Percentiles rank a stretch among this genome's conserved stretches.
Evolutionary conservation across 2,888 invertebrate species (phyloP).

Genomic region (Cryptus viduatorius): DNA sequence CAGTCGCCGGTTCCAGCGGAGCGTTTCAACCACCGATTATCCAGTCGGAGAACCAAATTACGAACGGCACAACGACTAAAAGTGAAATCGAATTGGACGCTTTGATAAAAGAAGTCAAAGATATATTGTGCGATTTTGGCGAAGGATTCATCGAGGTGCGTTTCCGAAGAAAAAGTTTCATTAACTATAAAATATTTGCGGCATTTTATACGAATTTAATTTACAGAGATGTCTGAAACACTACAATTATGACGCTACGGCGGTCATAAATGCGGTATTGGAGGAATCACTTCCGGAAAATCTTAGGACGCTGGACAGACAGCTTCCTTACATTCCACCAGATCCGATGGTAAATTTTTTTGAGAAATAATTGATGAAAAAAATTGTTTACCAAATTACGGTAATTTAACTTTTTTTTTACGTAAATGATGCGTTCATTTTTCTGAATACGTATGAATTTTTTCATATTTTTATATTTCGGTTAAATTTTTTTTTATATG

Average conservation of each 20-base stretch:
- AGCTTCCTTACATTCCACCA: slow-evolving; percentile 88
- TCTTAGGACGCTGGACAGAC: slow-evolving; percentile 85
- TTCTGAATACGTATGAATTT: no score
- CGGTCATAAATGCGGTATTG: slow-evolving; percentile 93
- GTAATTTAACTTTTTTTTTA: no score
- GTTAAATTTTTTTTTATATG: no score
- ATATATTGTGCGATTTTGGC: slow-evolving; percentile 93
- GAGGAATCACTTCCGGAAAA: slow-evolving; percentile 89
- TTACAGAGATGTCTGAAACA: slow-evolving; percentile 90
- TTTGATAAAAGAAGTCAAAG: slow-evolving; percentile 89
- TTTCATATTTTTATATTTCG: no score
- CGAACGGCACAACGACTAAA: slow-evolving; percentile 54
- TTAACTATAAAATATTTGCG: neutral
- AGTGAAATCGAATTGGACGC: slow-evolving; percentile 79
- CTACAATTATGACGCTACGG: slow-evolving; percentile 91
- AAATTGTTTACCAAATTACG: no score
- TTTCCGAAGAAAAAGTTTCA: neutral
- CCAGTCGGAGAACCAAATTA: slow-evolving; percentile 20
- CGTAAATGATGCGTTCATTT: no score
- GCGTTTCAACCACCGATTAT: slow-evolving; percentile 45
- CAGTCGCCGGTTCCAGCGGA: slow-evolving; percentile 71
- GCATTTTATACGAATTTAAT: slow-evolving; percentile 82
- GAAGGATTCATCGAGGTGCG: slow-evolving; percentile 89
- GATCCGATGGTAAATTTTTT: slow-evolving; percentile 85
- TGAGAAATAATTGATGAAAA: slow-evolving; percentile 3